Conservation (phyloP, 2,113 vertebrate species). For the Taxidea taxus region DNA sequence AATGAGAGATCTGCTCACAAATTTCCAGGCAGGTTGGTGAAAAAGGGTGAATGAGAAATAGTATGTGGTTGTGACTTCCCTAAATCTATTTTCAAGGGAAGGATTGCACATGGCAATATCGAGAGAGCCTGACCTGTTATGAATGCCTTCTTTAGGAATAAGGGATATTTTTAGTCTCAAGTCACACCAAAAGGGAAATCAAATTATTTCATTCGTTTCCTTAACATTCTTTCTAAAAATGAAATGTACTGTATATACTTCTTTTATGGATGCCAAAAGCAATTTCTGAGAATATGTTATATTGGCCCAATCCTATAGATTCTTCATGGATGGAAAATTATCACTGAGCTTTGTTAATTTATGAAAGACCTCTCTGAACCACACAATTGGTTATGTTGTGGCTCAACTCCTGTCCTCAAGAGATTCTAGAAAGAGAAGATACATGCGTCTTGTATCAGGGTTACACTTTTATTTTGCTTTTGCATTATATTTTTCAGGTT, state of each 20-base stretch:
- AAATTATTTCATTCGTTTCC: background rate
- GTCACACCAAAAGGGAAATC: background rate
- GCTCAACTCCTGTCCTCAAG: background rate
- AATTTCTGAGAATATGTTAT: constrained; percentile 6
- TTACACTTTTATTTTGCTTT: background rate
- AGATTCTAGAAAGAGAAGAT: background rate
- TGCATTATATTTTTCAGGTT: background rate
- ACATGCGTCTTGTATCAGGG: background rate
- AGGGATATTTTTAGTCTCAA: background rate
- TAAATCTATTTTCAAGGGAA: background rate
- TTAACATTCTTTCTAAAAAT: constrained; percentile 2
- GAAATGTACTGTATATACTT: background rate
- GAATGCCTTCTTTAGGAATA: background rate
- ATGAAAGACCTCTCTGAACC: background rate
- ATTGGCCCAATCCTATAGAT: background rate
- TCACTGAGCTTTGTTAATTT: background rate
- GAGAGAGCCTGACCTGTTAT: background rate
- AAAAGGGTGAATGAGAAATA: background rate
- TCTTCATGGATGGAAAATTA: background rate
- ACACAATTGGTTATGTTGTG: background rate
- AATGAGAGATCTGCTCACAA: background rate
- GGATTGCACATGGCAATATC: background rate
- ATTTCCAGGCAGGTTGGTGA: background rate
- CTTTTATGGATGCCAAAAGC: background rate
- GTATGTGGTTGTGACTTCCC: background rate